Evolutionary conservation across 2,113 vertebrate species (phyloP).

Genomic region (Sula dactylatra): DNA sequence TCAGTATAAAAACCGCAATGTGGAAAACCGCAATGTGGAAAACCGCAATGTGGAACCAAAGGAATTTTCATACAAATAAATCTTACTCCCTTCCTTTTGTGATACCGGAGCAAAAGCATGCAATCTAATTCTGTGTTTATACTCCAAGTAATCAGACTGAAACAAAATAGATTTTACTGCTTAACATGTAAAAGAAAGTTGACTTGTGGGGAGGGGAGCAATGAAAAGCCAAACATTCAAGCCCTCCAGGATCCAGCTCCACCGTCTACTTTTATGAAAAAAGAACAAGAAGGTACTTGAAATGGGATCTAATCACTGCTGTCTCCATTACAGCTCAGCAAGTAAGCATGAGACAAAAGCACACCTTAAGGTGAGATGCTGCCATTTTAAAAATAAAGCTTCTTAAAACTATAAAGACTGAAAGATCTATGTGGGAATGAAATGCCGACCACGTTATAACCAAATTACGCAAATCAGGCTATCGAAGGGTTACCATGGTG

Average conservation of each 20-base stretch:
- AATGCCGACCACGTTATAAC: background rate
- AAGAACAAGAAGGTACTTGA: slow-evolving; percentile 36
- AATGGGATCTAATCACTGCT: background rate
- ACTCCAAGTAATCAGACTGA: background rate
- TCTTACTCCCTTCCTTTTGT: background rate
- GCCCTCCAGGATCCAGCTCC: background rate
- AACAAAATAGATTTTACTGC: background rate
- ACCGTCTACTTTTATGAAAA: background rate
- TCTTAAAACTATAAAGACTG: background rate
- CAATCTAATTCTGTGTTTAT: background rate
- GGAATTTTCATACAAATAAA: background rate
- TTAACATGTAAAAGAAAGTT: background rate
- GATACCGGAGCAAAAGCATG: background rate
- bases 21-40: too few species aligned
- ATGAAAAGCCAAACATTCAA: background rate
- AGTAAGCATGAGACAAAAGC: background rate
- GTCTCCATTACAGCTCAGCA: background rate
- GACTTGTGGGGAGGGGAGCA: background rate
- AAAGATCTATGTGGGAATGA: background rate
- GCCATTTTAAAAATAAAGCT: background rate
- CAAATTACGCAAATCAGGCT: background rate
- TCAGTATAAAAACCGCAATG: background rate
- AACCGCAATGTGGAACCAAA: background rate
- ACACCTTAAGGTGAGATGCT: background rate
- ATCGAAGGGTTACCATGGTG: background rate